phyloP scores from a whole-genome alignment of 2,888 invertebrate species.

The Hyposoter dolosus region DNA sequence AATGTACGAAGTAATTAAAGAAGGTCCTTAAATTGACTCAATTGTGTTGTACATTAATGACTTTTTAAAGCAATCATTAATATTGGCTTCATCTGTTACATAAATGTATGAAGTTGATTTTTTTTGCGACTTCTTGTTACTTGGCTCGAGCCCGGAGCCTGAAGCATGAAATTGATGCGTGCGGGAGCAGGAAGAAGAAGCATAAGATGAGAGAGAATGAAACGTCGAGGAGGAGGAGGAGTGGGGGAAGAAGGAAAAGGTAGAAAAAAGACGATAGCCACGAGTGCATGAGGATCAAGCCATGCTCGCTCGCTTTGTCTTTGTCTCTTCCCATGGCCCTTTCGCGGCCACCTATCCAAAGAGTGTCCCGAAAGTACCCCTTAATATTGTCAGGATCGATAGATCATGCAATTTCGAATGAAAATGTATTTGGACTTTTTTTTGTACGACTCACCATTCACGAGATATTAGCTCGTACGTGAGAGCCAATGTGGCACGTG shows the following conservation, averaged over 20 bases:
- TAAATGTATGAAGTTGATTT: slow-evolving; percentile 11
- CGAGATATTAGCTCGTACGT: background rate
- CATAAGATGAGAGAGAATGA: slow-evolving; percentile 12
- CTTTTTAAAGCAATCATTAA: slow-evolving; percentile 71
- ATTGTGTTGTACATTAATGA: slow-evolving; percentile 69
- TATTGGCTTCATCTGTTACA: slow-evolving; percentile 34
- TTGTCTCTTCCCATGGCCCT: slow-evolving; percentile 63
- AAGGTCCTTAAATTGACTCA: background rate
- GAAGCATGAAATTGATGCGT: slow-evolving; percentile 71
- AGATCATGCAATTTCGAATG: slow-evolving; percentile 30
- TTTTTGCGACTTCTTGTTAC: slow-evolving; percentile 37
- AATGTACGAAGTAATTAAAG: background rate
- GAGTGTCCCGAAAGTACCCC: background rate
- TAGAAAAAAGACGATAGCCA: slow-evolving; percentile 13
- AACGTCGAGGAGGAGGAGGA: slow-evolving; percentile 18
- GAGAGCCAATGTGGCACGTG: background rate
- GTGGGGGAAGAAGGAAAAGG: slow-evolving; percentile 15
- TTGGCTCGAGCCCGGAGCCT: slow-evolving; percentile 53
- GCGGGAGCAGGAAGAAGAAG: slow-evolving; percentile 32
- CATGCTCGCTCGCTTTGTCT: slow-evolving; percentile 41
- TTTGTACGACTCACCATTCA: background rate
- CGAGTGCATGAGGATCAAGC: slow-evolving; percentile 58
- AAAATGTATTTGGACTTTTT: slow-evolving; percentile 12
- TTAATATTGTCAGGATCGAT: background rate
- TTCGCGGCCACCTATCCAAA: slow-evolving; percentile 58